Percentiles rank a stretch among this genome's conserved stretches.
These are phyloP conservation scores for Hylomyscus alleni DNA, from an alignment of 2,797 vertebrate species.

Conservation along the genomic window DNA sequence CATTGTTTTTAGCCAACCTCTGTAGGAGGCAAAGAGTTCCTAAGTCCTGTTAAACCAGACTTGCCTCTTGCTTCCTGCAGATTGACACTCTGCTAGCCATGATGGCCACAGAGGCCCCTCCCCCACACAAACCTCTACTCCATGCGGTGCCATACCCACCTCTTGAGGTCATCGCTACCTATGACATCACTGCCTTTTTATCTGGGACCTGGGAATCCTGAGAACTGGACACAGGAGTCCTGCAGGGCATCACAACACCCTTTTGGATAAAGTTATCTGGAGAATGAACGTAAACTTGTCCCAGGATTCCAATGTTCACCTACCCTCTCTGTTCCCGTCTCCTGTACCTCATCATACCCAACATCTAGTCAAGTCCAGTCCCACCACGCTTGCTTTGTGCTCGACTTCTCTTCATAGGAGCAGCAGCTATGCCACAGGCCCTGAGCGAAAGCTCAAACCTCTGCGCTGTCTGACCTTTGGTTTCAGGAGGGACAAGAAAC, in stretches of 20 bases:
- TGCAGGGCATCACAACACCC: not conserved
- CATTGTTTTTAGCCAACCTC: not conserved
- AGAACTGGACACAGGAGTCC: not conserved
- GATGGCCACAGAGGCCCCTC: not conserved
- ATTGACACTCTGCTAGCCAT: not conserved
- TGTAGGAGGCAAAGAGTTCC: not conserved
- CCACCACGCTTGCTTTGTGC: not conserved
- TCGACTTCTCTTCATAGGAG: not conserved
- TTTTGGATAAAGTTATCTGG: not conserved
- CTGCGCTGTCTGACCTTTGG: not conserved
- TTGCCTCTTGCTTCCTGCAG: not conserved
- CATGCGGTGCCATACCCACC: not conserved
- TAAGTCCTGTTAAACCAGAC: not conserved
- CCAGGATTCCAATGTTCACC: rapidly evolving
- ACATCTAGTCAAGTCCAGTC: not conserved
- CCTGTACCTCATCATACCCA: rapidly evolving
- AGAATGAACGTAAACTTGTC: not conserved
- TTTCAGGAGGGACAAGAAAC: not conserved
- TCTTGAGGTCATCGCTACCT: not conserved
- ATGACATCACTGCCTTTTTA: not conserved
- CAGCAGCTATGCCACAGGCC: not conserved
- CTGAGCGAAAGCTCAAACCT: not conserved
- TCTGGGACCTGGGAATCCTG: not conserved
- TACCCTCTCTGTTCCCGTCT: not conserved
- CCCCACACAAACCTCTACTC: not conserved